Base-by-base conservation (phyloP, 2,888 invertebrate genomes). In the Beris chalybata region DNA sequence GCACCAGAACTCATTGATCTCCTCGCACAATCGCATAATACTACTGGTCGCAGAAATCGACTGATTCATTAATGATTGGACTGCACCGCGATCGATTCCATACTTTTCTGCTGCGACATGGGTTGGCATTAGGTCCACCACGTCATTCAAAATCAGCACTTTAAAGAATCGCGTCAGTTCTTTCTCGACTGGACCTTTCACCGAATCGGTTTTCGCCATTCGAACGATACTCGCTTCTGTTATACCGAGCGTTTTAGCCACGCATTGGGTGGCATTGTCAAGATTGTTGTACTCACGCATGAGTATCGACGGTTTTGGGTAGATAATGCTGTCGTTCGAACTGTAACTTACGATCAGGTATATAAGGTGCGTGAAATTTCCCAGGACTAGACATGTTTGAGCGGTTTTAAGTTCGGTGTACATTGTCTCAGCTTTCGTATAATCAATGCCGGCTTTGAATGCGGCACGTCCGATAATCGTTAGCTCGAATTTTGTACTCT, bases 361-460 rank as follows among this genome's bases (percentile, higher is more conserved):
- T 59, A 97, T 82, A 22, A 98, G 83, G 80, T 98, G 97, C 45
- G 95, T 84, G 74, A 89, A 86, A 71, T 91, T 91, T 73, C 88
- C 80, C 55, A 97, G 83, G 12, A 95, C 91, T 65, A 97, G 81
- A 56, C 89, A 87, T 56, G 85, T 83, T 71, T 92, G 88, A 0
- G 93, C 94, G 63, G 79, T 77, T 69, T 85, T 82, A 68, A 97
- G 81, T 76, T 96, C 95, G 6, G 83, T 81, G 72, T 91, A 87
- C n/a, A 97, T 81, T 70, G 83, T 83, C 71, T 86, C 84, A 0
- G 93, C 91, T 57, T 84, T 83, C 11, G 85, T 82, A 56, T 94
- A 83, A 71, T 92, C 91, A 71, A 97, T 86, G 67, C 90, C 89
- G n/a, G 92, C 93, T 85, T 90, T 92, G 73, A 93, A 91, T 31